These are phyloP conservation scores for Pangasius sanitwongsei DNA, from an alignment of 2,797 vertebrate species.

Conservation along the genomic window DNA sequence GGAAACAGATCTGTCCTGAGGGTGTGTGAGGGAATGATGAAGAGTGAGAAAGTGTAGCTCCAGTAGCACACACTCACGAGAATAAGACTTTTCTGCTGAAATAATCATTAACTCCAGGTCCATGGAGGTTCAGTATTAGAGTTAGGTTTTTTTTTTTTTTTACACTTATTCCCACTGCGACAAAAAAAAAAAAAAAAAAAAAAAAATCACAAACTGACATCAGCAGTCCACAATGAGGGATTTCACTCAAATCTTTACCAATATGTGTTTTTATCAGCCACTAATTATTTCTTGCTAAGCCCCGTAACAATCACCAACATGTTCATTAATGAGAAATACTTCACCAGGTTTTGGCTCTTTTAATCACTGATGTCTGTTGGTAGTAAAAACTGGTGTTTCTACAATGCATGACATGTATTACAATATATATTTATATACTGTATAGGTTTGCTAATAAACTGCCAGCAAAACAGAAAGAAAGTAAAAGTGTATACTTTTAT, in stretches of 20 bases:
- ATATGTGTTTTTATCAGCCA: background rate
- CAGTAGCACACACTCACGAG: background rate
- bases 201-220: background rate
- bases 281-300: background rate
- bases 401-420: background rate
- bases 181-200: background rate
- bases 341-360: background rate
- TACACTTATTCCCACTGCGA: too few relatives aligned
- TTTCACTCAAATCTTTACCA: background rate
- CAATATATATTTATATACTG: background rate
- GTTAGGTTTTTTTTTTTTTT: background rate
- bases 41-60: background rate
- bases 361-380: background rate
- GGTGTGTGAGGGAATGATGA: background rate
- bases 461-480: background rate
- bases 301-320: background rate
- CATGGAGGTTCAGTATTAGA: background rate
- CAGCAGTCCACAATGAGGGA: background rate
- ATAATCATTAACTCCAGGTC: background rate
- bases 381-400: background rate
- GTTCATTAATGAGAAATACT: background rate
- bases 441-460: background rate
- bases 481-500: background rate
- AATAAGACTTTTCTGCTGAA: background rate
- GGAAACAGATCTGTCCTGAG: background rate